phyloP scores from a whole-genome alignment of 2,113 vertebrate species.

The Laterallus jamaicensis region DNA sequence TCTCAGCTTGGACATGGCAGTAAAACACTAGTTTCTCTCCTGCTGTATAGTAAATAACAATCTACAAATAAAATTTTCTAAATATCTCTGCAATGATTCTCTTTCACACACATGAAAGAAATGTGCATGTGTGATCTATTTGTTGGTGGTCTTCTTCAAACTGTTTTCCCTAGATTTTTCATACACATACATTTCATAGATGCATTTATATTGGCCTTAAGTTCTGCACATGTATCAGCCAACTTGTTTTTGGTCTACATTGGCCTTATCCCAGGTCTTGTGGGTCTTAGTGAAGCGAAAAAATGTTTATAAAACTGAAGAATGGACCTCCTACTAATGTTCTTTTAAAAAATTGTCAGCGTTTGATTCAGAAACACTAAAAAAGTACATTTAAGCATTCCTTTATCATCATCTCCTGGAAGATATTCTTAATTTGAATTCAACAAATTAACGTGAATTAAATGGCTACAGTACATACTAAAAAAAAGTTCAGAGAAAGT shows the following conservation, averaged over 20 bases:
- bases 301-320: conserved; percentile 44
- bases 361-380: background rate
- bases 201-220: conserved; percentile 43
- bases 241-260: conserved; percentile 17
- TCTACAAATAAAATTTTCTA: background rate
- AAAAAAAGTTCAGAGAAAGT: background rate
- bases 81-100: background rate
- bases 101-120: background rate
- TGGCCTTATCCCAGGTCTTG: conserved; percentile 44
- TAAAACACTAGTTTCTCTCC: background rate
- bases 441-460: background rate
- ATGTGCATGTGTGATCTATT: background rate
- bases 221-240: background rate
- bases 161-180: background rate
- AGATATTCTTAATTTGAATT: background rate
- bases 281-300: background rate
- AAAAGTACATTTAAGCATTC: background rate
- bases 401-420: background rate
- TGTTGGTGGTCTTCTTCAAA: conserved; percentile 46
- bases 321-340: conserved; percentile 16
- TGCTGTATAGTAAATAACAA: background rate
- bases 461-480: background rate
- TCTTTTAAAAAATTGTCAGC: background rate
- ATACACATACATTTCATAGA: background rate
- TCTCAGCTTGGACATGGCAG: rapidly evolving